phyloP scores from a whole-genome alignment of 2,113 vertebrate species.

The Atractosteus spatula region DNA sequence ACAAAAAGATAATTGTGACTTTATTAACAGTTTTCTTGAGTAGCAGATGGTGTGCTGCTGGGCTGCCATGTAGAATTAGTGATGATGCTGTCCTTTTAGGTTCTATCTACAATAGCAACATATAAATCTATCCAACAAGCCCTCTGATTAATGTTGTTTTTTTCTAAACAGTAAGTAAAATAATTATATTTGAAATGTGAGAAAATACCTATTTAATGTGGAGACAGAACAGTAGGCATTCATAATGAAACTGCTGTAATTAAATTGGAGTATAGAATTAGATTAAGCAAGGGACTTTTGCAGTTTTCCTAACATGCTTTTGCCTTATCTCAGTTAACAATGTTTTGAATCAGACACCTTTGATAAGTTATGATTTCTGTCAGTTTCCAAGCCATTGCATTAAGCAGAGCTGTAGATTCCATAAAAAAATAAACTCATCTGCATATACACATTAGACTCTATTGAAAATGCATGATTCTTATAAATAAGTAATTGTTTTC shows the following conservation, averaged over 20 bases:
- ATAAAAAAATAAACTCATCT: no score
- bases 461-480: no score
- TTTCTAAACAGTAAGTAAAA: constrained; percentile 45
- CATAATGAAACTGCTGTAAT: not conserved
- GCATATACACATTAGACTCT: no score
- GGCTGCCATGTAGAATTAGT: constrained; percentile 96
- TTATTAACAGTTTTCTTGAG: constrained; percentile 93
- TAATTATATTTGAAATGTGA: constrained; percentile 43
- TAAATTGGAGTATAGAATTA: no score
- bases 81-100: constrained; percentile 88
- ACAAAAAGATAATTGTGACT: constrained; percentile 98
- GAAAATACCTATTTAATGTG: constrained; percentile 47
- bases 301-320: constrained; percentile 24
- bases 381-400: no score
- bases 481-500: constrained; percentile 40
- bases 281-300: constrained; percentile 32
- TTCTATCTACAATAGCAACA: constrained; percentile 63
- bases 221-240: not conserved
- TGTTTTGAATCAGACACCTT: not conserved
- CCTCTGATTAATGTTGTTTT: constrained; percentile 69
- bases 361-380: no score
- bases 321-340: not conserved
- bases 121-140: constrained; percentile 71
- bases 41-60: constrained; percentile 95
- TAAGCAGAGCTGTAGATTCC: no score